Conservation (phyloP, 2,797 vertebrate genomes). For the Selene dorsalis region DNA sequence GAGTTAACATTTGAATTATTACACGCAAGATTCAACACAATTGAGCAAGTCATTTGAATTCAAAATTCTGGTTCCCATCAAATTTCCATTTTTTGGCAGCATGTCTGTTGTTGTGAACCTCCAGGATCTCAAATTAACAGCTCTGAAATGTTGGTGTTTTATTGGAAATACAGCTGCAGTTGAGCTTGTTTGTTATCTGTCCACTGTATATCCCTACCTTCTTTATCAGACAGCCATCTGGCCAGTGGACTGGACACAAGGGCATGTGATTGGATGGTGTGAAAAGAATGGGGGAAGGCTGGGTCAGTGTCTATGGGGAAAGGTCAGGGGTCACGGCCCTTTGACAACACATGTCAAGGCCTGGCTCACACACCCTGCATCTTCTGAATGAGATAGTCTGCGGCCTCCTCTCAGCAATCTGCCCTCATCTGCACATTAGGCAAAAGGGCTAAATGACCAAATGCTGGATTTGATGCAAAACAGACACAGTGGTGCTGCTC, state of each 20-base stretch:
- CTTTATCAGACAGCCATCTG: slow-evolving; percentile 86
- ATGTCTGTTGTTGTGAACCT: slow-evolving; percentile 10
- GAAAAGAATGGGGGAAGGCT: slow-evolving; percentile 76
- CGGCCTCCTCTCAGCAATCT: slow-evolving; percentile 69
- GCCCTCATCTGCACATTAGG: slow-evolving; percentile 73
- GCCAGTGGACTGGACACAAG: slow-evolving; percentile 72
- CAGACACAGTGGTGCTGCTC: slow-evolving; percentile 62
- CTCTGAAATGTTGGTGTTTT: slow-evolving; percentile 16
- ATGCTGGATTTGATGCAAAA: slow-evolving; percentile 72
- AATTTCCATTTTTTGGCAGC: slow-evolving; percentile 21
- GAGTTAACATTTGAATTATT: slow-evolving; percentile 66
- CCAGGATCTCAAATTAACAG: slow-evolving; percentile 15
- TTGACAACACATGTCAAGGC: slow-evolving; percentile 84
- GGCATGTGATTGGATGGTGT: slow-evolving; percentile 76
- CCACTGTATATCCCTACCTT: slow-evolving; percentile 63
- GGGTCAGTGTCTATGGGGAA: slow-evolving; percentile 81
- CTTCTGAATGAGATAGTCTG: slow-evolving; percentile 78
- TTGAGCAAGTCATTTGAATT: slow-evolving; percentile 35
- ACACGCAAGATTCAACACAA: slow-evolving; percentile 55
- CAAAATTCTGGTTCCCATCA: slow-evolving; percentile 24
- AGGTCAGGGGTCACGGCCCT: slow-evolving; percentile 81
- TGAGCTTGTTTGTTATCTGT: slow-evolving; percentile 53
- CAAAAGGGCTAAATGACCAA: slow-evolving; percentile 70
- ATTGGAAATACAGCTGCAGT: slow-evolving; percentile 35
- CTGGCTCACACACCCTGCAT: slow-evolving; percentile 73